Evolutionary conservation across 1,140 invertebrate species (phyloP).

Genomic region (Potamilus streckersoni): DNA sequence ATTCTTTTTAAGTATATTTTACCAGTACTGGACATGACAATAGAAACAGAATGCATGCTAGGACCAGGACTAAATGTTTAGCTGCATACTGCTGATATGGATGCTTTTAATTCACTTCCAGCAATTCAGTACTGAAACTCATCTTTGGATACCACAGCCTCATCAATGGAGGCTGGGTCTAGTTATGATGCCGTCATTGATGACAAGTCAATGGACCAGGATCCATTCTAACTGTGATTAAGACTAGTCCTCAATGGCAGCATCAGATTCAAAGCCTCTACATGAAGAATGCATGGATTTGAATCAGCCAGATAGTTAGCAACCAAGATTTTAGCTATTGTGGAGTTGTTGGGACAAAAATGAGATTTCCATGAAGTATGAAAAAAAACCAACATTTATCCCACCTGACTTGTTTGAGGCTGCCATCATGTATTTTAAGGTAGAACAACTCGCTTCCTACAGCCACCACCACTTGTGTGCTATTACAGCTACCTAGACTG

Average conservation of each 20-base stretch:
- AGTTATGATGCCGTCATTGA: too few species aligned
- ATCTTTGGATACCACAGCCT: neutral
- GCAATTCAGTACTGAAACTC: too few species aligned
- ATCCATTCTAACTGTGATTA: too few species aligned
- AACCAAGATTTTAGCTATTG: neutral
- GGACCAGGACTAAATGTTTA: too few species aligned
- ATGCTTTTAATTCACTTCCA: too few species aligned
- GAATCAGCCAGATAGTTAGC: too few species aligned
- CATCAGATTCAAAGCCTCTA: too few species aligned
- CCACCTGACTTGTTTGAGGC: constrained; percentile 64
- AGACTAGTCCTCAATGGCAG: too few species aligned
- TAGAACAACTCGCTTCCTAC: constrained; percentile 91
- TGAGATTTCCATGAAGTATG: neutral
- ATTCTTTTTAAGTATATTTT: neutral
- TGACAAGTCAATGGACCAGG: too few species aligned
- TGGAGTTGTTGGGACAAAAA: neutral
- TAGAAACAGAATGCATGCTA: too few species aligned
- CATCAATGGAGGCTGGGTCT: neutral
- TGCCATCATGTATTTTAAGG: constrained; percentile 80
- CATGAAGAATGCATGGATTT: too few species aligned
- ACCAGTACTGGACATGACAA: neutral
- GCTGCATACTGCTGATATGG: too few species aligned
- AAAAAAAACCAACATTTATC: neutral
- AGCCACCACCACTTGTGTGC: constrained; percentile 86
- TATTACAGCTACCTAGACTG: constrained; percentile 89